phyloP scores from a whole-genome alignment of 2,888 invertebrate species.

The Tipula confusa region DNA sequence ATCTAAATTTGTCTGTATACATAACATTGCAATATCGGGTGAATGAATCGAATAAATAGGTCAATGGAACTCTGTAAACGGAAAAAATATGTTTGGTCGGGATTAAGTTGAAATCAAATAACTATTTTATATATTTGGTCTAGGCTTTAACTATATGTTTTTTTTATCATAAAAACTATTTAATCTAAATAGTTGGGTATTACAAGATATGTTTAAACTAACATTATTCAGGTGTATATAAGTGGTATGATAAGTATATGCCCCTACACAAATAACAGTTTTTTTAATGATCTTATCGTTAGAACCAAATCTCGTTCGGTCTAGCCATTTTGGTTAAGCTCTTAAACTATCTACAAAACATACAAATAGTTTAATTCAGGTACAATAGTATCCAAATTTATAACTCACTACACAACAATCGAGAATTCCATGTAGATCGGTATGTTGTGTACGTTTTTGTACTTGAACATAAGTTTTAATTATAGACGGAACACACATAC shows the following conservation, averaged over 20 bases:
- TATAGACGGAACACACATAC: background rate
- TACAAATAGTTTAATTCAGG: background rate
- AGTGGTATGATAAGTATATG: too few species aligned
- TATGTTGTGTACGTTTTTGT: background rate
- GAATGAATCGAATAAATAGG: background rate
- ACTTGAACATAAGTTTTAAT: background rate
- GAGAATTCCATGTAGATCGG: too few species aligned
- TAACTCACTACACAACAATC: too few species aligned
- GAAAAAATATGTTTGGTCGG: background rate
- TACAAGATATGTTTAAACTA: background rate
- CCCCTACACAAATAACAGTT: too few species aligned
- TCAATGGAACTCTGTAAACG: background rate
- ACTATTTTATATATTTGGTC: background rate
- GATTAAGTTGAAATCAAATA: background rate
- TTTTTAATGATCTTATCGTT: too few species aligned
- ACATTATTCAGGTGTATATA: background rate
- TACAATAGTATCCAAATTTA: too few species aligned
- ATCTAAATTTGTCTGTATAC: background rate
- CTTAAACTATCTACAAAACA: background rate
- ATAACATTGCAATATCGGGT: background rate
- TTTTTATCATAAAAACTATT: background rate
- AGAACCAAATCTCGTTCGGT: too few species aligned
- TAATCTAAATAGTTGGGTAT: background rate
- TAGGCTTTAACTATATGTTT: background rate
- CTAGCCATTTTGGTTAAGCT: too few species aligned